phyloP scores from a whole-genome alignment of 2,797 vertebrate species.

The Pachyuromys duprasi region DNA sequence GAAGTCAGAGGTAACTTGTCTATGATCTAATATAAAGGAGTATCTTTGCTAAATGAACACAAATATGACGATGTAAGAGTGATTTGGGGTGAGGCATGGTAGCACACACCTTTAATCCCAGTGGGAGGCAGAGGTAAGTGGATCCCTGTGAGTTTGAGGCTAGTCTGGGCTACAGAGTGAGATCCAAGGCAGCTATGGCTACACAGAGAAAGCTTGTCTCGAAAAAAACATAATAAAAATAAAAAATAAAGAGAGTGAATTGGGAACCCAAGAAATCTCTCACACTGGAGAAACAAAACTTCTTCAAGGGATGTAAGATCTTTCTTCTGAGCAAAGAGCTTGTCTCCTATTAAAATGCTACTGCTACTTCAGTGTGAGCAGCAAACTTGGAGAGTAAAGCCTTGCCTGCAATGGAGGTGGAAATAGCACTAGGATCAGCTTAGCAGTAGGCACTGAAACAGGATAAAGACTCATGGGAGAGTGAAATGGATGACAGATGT shows the following conservation, averaged over 20 bases:
- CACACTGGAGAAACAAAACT: not conserved
- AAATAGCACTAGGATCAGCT: accelerated
- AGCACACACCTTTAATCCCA: not conserved
- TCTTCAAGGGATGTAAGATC: not conserved
- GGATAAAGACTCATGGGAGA: not conserved
- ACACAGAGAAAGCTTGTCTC: not conserved
- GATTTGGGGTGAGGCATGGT: not conserved
- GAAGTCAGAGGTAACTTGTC: not conserved
- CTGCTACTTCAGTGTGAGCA: not conserved
- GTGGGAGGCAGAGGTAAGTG: not conserved
- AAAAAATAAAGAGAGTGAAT: not conserved
- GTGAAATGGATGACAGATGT: too few relatives aligned
- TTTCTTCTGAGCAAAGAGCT: not conserved
- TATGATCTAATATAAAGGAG: not conserved
- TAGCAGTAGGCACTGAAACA: not conserved
- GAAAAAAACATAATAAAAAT: not conserved
- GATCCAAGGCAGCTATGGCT: not conserved
- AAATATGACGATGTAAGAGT: not conserved
- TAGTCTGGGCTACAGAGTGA: not conserved
- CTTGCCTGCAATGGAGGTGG: not conserved
- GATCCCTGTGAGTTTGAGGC: not conserved
- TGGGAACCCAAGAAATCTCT: not conserved
- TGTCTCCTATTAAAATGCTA: slow-evolving; percentile 8
- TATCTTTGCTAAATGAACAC: not conserved
- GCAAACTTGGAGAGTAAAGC: not conserved